A percentile compares a stretch with the other conserved stretches of the same genome.
Evolutionary conservation across 1,140 invertebrate species (phyloP).

Genomic region (Caenorhabditis elegans): WBcel235 BX284602.5:933001-933500

Average conservation of each 20-base stretch:
- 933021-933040: no score
- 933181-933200: neutral
- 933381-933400: neutral
- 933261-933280: neutral
- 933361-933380: no score
- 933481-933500: neutral
- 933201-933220: neutral
- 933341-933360: no score
- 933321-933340: neutral
- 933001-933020: no score
- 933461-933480: conserved; percentile 4
- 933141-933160: no score
- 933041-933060: no score
- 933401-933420: conserved; percentile 1
- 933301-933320: neutral
- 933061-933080: no score
- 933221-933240: neutral
- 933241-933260: neutral
- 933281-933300: neutral
- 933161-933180: neutral
- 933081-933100: no score
- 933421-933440: conserved; percentile 1
- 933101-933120: no score
- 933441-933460: conserved; percentile 7
- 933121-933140: no score